Evolutionary conservation across 2,888 invertebrate genomes (phyloP), one percentile per base, ranked within the genome.

Genomic region (Nemapogon koenigi): DNA sequence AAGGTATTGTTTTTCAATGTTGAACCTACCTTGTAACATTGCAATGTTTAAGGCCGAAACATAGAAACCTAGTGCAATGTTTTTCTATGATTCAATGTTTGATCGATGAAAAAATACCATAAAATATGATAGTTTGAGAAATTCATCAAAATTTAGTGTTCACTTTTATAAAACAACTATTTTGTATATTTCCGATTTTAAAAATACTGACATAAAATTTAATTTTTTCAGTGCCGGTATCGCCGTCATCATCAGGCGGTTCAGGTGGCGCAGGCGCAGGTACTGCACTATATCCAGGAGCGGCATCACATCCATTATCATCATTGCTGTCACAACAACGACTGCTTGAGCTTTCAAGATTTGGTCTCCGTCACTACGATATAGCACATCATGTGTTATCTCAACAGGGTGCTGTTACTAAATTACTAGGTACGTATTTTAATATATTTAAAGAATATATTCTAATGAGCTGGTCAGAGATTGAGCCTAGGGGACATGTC

Each of bases 381-480:
- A 83, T 94, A 57, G 93, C 94, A 3, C 91, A 92, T 57, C 94
- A 94, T 59, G 91, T 94, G 81, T 83, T 94, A 39, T 90, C 90
- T 42, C 93, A 94, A 78, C 93, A 94, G 79, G 93, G 93, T 54
- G 93, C 93, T 57, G 94, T 91, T 53, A 92, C 91, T 49, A 94
- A 94, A 78, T 82, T 94, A 60, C 80, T 94, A 62, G 94, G 94
- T 93, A 75, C 89, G 90, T 73, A 35, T 35, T 30, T 28, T 22
- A 7, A 7, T 22, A 7, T 22, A 22, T 7, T 22, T 22, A 22
- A 22, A 22, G 6, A 22, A n/a, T n/a, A n/a, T n/a, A n/a, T n/a
- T n/a, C n/a, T n/a, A n/a, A n/a, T n/a, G n/a, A n/a, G n/a, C n/a
- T n/a, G n/a, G n/a, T n/a, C n/a, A n/a, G n/a, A n/a, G n/a, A n/a